Conservation (phyloP, 2,888 invertebrate species). For the Drosophila pseudotakahashii region DNA sequence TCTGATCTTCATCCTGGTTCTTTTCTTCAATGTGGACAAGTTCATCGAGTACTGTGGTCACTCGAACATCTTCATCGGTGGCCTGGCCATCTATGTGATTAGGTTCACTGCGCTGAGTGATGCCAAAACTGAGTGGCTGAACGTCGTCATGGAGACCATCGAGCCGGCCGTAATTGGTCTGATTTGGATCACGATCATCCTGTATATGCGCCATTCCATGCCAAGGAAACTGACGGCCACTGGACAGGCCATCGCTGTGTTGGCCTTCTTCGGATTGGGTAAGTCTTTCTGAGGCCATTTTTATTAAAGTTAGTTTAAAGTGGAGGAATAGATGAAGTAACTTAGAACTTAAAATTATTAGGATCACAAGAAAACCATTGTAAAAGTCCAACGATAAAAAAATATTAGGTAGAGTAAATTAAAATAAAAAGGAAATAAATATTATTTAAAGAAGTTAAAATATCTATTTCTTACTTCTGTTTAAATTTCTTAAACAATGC, state of each 20-base stretch:
- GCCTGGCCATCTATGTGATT: slow-evolving; percentile 92
- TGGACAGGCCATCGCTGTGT: slow-evolving; percentile 91
- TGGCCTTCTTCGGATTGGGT: slow-evolving; percentile 92
- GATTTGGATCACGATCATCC: slow-evolving; percentile 91
- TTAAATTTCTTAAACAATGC: too few species aligned
- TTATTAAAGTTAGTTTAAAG: too few species aligned
- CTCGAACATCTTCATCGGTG: slow-evolving; percentile 92
- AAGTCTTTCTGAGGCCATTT: slow-evolving; percentile 45
- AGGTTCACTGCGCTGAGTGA: slow-evolving; percentile 88
- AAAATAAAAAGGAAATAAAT: too few species aligned
- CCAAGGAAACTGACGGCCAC: slow-evolving; percentile 91
- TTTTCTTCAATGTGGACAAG: slow-evolving; percentile 88
- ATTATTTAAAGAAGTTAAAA: too few species aligned
- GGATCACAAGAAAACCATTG: too few species aligned
- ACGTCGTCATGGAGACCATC: slow-evolving; percentile 89
- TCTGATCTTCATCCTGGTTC: slow-evolving; percentile 73
- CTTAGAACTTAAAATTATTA: too few species aligned
- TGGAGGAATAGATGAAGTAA: too few species aligned
- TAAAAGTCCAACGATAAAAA: neutral
- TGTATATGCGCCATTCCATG: slow-evolving; percentile 92
- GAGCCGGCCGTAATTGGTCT: slow-evolving; percentile 91
- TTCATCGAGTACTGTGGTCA: slow-evolving; percentile 93
- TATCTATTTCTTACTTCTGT: too few species aligned
- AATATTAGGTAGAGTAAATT: too few species aligned
- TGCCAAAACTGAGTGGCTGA: slow-evolving; percentile 85